These are phyloP conservation scores for Synergus laeviventris DNA, from an alignment of 2,888 invertebrate species.

Conservation along the genomic window DNA sequence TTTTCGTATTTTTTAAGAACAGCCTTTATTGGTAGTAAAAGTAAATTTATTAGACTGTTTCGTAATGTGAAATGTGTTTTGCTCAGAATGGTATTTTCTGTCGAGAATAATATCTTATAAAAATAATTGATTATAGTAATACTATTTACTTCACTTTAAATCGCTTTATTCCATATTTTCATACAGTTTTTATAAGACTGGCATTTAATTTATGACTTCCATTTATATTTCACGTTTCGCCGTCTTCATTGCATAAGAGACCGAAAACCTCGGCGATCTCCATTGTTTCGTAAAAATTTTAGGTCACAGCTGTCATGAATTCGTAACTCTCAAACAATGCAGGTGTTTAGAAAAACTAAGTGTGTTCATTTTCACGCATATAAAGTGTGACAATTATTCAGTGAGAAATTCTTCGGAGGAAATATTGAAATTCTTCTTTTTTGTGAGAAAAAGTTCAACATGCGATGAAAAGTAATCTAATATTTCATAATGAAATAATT, in stretches of 20 bases:
- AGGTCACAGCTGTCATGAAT: constrained; percentile 34
- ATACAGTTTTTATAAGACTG: constrained; percentile 23
- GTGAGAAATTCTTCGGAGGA: not conserved
- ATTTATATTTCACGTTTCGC: constrained; percentile 31
- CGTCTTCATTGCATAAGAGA: constrained; percentile 9
- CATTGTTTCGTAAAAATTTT: constrained; percentile 38
- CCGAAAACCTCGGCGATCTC: constrained; percentile 26
- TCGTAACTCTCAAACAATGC: constrained; percentile 31
- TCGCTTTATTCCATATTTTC: not conserved
- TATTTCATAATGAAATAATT: not conserved
- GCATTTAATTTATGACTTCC: constrained; percentile 5
- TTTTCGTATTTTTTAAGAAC: not conserved
- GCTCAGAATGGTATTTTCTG: not conserved
- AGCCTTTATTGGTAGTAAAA: not conserved
- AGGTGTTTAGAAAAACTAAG: constrained; percentile 11
- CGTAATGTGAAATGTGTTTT: not conserved
- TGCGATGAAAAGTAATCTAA: not conserved
- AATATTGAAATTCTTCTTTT: not conserved
- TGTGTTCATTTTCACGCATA: constrained; percentile 18
- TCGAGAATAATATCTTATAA: not conserved
- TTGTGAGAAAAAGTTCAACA: not conserved
- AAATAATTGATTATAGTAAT: not conserved
- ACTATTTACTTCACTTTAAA: not conserved
- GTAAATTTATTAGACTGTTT: not conserved
- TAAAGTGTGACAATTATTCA: constrained; percentile 11